Base-by-base conservation (phyloP, 1,140 invertebrate species). In the Drosophila ohnishii region DNA sequence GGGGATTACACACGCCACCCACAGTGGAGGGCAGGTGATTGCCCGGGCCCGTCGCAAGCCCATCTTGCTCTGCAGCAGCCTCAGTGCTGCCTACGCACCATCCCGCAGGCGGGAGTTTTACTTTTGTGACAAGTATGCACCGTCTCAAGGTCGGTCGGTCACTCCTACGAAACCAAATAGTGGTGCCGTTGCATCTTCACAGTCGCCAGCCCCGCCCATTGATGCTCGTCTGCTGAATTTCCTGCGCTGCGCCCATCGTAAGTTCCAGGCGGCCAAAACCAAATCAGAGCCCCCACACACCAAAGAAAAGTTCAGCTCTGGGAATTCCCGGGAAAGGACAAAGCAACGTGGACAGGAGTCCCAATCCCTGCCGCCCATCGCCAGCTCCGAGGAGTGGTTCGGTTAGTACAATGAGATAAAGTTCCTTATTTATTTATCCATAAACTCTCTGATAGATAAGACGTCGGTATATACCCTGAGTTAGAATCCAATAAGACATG, bases 81-180 rank as follows among this genome's bases (percentile, higher is more conserved):
- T 89, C 0, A 88, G 84, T 60, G 85, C 85, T 2, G 85, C 84
- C 2, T 89, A 88, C 47, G 86, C 86, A 6, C 84, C 84, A 11
- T 53, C 67, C 1, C 75, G 80, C n/a, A 72, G 80, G n/a, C 80
- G 84, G 45, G 81, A 89, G 44, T 90, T 89, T 32, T 90, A 90
- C 48, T 89, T 90, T 61, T 85, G 80, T 67, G 85, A 88, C 74
- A 89, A 88, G 64, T 87, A 88, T 84, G 79, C 76, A 2, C 47
- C 81, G 14, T 34, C 57, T 19, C 44, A 53, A 22, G 34, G 44
- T 16, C 35, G 50, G 9, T 37, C 51, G 34, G n/a, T 6, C 64
- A 47, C 62, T 8, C 57, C 35, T 4, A 16, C 39, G 5, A 34
- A 30, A 14, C 14, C 25, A 13, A 37, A 16, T n/a, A 16, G 55